A percentile compares a stretch with the other conserved stretches of the same genome.
These are phyloP conservation scores for Tetranychus cinnabarinus DNA, from an alignment of 1,140 invertebrate species.

Conservation along the genomic window DNA sequence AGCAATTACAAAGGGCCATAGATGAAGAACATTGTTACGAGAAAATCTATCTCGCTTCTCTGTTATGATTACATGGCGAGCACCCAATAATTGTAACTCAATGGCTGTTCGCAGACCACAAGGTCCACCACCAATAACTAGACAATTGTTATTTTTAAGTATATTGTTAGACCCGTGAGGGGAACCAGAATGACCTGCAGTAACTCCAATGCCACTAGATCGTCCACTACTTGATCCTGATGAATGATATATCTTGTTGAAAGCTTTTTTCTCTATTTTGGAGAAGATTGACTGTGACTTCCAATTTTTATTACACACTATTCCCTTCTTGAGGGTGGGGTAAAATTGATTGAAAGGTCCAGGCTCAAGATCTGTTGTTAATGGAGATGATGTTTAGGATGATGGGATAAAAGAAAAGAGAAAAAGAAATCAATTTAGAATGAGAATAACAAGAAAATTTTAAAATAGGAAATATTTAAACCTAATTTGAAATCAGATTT, in stretches of 20 bases:
- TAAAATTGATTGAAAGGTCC: background rate
- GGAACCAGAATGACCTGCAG: background rate
- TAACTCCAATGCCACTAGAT: background rate
- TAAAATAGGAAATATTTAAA: background rate
- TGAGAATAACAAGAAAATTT: background rate
- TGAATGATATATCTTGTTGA: background rate
- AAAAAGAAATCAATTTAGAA: background rate
- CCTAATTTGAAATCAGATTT: no score
- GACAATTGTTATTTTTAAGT: conserved; percentile 11
- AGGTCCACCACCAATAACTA: conserved; percentile 83
- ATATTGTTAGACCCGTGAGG: background rate
- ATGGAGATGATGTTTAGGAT: background rate
- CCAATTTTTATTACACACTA: background rate
- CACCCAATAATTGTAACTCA: conserved; percentile 81
- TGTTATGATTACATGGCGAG: conserved; percentile 60
- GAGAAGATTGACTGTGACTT: background rate
- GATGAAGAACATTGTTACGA: conserved; percentile 87
- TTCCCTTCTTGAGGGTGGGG: background rate
- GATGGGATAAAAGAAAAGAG: background rate
- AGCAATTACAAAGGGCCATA: conserved; percentile 96
- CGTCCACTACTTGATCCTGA: background rate
- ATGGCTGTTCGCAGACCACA: conserved; percentile 85
- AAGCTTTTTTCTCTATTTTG: conserved; percentile 1
- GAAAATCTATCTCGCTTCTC: conserved; percentile 80
- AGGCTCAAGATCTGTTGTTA: background rate